These are phyloP conservation scores for Hippolais icterina DNA, from an alignment of 2,113 vertebrate genomes.

Conservation along the genomic window DNA sequence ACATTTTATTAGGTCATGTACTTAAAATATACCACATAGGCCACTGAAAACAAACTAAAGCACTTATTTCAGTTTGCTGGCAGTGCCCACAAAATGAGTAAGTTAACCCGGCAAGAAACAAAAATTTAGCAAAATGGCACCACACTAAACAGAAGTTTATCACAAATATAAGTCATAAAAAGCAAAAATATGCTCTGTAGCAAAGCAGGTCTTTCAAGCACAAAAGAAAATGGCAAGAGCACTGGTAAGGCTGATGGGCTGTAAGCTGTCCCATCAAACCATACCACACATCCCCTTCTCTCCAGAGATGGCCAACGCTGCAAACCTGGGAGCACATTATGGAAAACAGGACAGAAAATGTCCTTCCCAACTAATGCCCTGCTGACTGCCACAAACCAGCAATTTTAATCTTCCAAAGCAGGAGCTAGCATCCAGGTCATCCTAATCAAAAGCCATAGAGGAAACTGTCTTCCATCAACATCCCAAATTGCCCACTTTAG, in stretches of 20 bases:
- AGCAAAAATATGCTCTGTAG: not conserved
- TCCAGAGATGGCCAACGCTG: not conserved
- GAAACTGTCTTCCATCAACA: not conserved
- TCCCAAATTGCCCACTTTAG: not conserved
- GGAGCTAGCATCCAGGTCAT: not conserved
- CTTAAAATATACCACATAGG: not conserved
- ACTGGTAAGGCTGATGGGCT: not conserved
- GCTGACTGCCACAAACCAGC: not conserved
- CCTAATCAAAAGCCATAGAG: not conserved
- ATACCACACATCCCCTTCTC: not conserved
- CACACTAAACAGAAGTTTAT: not conserved
- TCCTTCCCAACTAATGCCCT: not conserved
- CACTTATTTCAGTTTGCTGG: not conserved
- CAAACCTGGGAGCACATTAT: not conserved
- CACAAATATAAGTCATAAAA: not conserved
- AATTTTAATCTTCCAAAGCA: not conserved
- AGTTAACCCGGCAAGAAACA: not conserved
- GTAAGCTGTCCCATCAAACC: fast-evolving
- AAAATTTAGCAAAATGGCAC: not conserved
- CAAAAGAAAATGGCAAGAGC: not conserved
- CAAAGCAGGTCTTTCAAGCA: not conserved
- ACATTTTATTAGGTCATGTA: not conserved
- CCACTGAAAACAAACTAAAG: not conserved
- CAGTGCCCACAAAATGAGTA: not conserved
- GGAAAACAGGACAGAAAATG: not conserved